These are phyloP conservation scores for Ephestia elutella DNA, from an alignment of 1,140 invertebrate species.

Conservation along the genomic window DNA sequence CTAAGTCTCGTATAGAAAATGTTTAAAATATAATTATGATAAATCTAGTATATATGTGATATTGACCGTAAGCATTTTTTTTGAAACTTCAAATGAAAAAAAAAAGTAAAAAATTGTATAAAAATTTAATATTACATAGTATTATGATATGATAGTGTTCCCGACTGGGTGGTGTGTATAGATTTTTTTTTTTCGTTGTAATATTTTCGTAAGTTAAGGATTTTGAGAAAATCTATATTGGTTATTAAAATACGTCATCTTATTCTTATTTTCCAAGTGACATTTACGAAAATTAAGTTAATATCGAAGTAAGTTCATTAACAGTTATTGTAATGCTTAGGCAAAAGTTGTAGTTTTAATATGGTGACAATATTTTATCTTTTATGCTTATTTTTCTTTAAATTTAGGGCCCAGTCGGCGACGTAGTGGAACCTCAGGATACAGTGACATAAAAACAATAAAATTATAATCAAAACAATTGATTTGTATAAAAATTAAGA, in stretches of 20 bases:
- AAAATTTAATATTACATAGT: not conserved
- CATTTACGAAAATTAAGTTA: no score
- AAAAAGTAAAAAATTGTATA: conserved; percentile 4
- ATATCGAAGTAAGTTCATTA: not conserved
- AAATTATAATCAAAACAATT: not conserved
- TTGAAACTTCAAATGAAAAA: not conserved
- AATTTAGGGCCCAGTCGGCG: not conserved
- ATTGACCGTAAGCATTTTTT: conserved; percentile 1
- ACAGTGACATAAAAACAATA: not conserved
- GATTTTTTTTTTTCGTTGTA: not conserved
- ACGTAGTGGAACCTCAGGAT: not conserved
- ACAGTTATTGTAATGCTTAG: not conserved
- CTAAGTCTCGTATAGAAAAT: not conserved
- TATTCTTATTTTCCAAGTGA: no score
- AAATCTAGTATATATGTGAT: conserved; percentile 4
- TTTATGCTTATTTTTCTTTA: not conserved
- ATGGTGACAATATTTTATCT: not conserved
- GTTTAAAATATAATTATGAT: conserved; percentile 1
- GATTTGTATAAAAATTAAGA: not conserved
- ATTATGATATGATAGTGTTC: not conserved
- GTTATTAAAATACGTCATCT: no score
- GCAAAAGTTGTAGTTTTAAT: not conserved
- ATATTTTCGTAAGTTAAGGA: not conserved
- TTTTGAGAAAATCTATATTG: not conserved
- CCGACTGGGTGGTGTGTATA: not conserved